Evolutionary conservation across 2,113 vertebrate species (phyloP), one percentile per base, ranked within the genome.

Genomic region (Maccullochella peelii): DNA sequence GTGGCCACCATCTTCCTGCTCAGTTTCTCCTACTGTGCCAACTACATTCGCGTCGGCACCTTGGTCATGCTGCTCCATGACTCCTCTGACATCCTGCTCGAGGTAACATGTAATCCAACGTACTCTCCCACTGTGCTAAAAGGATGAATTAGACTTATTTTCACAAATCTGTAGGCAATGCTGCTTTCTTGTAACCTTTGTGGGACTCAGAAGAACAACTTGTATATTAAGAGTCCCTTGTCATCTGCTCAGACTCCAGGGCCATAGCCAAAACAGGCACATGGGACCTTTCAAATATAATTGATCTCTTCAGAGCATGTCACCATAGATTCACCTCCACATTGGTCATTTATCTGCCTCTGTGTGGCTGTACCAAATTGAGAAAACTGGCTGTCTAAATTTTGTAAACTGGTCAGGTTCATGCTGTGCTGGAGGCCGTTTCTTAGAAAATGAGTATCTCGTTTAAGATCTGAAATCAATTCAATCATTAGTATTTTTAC

Each of bases 31-130:
- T 99, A 99, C 87, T 97, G 96, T 72, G 81, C 95, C n/a, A 99
- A 98, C 87, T 97, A 97, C 92, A 92, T 98, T 75, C 97, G 97
- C 49, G 93, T 99, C 0, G 98, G 98, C 44, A 96, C 96, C 0
- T 92, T 99, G 88, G 96, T 99, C 81, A 84, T 99, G 95, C 86
- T 98, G 42, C 93, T 99, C 4, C 98, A 99, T 0, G 97, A 99
- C 78, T 92, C 94, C 0, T 94, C 97, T 0, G 98, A 99, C 82
- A 95, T 95, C 89, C 80, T 98, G 74, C 93, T 99, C 1, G 97
- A 99, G 97, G 98, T 99, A 90, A 93, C 86, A 0, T 1, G 5
- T 3, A n/a, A 0, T 38, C 20, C 15, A 40, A 30, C 18, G 16
- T 14, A 23, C 14, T 62, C 6, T 40, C 5, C 15, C 23, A 15